Evolutionary conservation across 2,888 invertebrate genomes (phyloP).

Genomic region (Drosophila limbata): DNA sequence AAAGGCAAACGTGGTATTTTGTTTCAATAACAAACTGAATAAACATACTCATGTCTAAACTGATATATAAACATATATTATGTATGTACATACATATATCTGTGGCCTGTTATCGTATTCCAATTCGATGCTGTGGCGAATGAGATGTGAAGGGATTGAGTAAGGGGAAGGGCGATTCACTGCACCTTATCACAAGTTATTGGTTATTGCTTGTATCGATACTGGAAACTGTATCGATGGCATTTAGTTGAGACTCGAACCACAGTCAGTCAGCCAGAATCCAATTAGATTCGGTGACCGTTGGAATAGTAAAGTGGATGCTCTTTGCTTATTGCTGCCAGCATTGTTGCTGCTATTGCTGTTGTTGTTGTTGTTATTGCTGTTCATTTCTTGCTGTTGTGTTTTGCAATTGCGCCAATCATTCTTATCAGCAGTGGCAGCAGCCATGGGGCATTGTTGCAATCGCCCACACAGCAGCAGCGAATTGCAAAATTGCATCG

Average conservation of each 20-base stretch:
- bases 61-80: constrained; percentile 12
- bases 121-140: constrained; percentile 39
- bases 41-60: constrained; percentile 23
- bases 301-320: constrained; percentile 9
- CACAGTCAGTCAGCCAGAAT: constrained; percentile 8
- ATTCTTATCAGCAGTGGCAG: constrained; percentile 75
- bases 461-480: constrained; percentile 50
- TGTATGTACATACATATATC: not conserved
- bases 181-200: constrained; percentile 41
- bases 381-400: constrained; percentile 25
- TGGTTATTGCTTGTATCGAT: not conserved
- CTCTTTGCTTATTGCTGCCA: constrained; percentile 17
- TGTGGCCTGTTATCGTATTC: constrained; percentile 10
- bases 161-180: constrained; percentile 12
- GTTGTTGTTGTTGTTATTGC: constrained; percentile 24
- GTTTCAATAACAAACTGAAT: constrained; percentile 16
- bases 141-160: constrained; percentile 4
- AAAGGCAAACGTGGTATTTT: constrained; percentile 1
- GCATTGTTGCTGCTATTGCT: constrained; percentile 35
- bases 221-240: not conserved
- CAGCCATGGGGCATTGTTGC: constrained; percentile 52
- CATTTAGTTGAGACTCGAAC: constrained; percentile 54
- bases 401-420: constrained; percentile 62
- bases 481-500: constrained; percentile 46
- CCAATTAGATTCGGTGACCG: constrained; percentile 48